Percentiles rank a stretch among this genome's conserved stretches.
phyloP scores from a whole-genome alignment of 2,888 invertebrate species.

The Nomada fucata region DNA sequence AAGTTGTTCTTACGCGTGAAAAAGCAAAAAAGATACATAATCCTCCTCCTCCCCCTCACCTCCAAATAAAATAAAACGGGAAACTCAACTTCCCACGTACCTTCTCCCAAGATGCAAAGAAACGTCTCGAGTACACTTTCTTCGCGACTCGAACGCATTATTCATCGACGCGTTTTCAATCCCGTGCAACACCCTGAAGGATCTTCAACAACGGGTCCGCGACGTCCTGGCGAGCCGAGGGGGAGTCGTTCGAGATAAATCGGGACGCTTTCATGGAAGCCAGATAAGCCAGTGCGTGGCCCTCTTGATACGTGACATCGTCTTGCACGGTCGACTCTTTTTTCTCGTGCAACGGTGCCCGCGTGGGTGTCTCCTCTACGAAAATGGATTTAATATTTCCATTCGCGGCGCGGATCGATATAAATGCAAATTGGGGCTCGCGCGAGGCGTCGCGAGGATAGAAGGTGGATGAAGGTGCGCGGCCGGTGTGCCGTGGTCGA shows the following conservation, averaged over 20 bases:
- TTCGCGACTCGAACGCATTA: not conserved
- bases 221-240: not conserved
- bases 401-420: slow-evolving; percentile 77
- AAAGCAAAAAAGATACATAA: no score
- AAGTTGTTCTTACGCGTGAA: no score
- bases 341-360: not conserved
- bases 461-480: slow-evolving; percentile 33
- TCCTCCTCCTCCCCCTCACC: no score
- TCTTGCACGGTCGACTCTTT: slow-evolving; percentile 65
- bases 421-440: slow-evolving; percentile 77
- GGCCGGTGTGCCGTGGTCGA: slow-evolving; percentile 51
- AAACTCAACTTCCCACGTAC: no score
- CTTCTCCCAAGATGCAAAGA: no score
- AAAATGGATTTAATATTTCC: slow-evolving; percentile 78
- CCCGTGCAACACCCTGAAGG: slow-evolving; percentile 7
- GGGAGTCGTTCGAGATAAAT: slow-evolving; percentile 43
- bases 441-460: slow-evolving; percentile 32
- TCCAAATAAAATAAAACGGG: no score
- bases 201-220: slow-evolving; percentile 5
- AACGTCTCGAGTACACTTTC: no score
- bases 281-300: slow-evolving; percentile 46
- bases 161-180: slow-evolving; percentile 37
- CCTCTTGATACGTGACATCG: slow-evolving; percentile 54
- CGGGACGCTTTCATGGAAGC: slow-evolving; percentile 44
- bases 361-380: slow-evolving; percentile 60